Percentiles rank a stretch among this genome's conserved stretches.
phyloP scores from a whole-genome alignment of 1,140 invertebrate genomes.

The Lineus longissimus region DNA sequence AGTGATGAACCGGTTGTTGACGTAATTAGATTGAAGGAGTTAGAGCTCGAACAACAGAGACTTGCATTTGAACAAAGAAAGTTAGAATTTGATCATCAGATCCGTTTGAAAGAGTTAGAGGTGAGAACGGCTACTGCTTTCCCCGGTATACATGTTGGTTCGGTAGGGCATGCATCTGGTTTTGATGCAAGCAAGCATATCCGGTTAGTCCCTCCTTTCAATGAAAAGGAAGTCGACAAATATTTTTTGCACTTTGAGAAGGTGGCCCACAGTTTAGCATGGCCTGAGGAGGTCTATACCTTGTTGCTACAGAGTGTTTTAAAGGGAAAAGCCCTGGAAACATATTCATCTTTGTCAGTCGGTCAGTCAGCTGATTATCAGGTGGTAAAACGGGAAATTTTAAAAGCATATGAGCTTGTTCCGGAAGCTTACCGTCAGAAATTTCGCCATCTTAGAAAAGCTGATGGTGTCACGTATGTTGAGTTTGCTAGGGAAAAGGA shows the following conservation, averaged over 20 bases:
- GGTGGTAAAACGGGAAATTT: conserved; percentile 15
- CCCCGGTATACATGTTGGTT: not conserved
- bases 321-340: conserved; percentile 15
- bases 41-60: too few species aligned
- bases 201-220: conserved; percentile 18
- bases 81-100: too few species aligned
- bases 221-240: conserved; percentile 24
- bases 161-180: too few species aligned
- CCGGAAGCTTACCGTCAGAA: conserved; percentile 25
- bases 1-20: too few species aligned
- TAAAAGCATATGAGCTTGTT: conserved; percentile 29
- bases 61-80: too few species aligned
- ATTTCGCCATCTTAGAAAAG: conserved; percentile 18
- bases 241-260: conserved; percentile 27
- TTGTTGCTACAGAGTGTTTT: conserved; percentile 21
- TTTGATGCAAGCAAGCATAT: conserved; percentile 20
- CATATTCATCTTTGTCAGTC: conserved; percentile 13
- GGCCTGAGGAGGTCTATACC: conserved; percentile 14
- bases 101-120: too few species aligned
- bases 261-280: conserved; percentile 19
- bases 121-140: too few species aligned
- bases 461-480: conserved; percentile 19
- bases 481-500: conserved; percentile 25
- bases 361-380: conserved; percentile 19
- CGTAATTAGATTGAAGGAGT: too few species aligned